Base-by-base conservation (phyloP, 2,113 vertebrate species). In the Fulmarus glacialis region DNA sequence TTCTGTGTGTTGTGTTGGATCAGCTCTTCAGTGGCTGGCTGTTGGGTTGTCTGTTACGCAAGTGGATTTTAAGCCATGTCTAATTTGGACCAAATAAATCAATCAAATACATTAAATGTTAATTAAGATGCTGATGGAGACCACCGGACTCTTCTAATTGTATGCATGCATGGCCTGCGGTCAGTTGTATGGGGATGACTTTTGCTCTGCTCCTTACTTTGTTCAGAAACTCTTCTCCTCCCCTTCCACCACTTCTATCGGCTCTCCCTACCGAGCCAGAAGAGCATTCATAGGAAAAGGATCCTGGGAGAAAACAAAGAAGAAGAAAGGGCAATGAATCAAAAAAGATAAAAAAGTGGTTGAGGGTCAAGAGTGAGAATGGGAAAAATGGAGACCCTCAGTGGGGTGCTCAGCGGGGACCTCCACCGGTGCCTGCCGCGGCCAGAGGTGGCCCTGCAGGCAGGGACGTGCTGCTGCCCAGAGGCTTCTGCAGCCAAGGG, bases 21-120 rank as follows among this genome's bases (percentile, higher is more conserved):
- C 47, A 29, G 26, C n/a, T 55, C 32, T 74, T 67, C 42, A 26
- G 42, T 32, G 29, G 7, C 40, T 84, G 73, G 3, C 59, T 68
- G 52, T 32, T 42, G 38, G 22, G 29, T 19, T 60, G 22, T 21
- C 55, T 53, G 32, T 66, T 59, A 36, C 0, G 0, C 1, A 3
- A 63, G 43, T 55, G 18, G 53, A 26, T 68, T 89, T 84, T 72
- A 62, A 93, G 36, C 36, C 22, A 15, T 48, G 12, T 13, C 32
- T 83, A 19, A 62, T 18, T 73, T 77, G 60, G 22, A 53, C 4
- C 29, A 62, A 70, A 55, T 79, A 30, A 84, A 89, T 55, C 1
- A 4, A 26, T 56, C 9, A 50, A 60, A 70, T 58, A 9, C 13
- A 56, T 60, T 7, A 19, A 40, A 18, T 11, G 6, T 48, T 84